Evolutionary conservation across 2,888 invertebrate species (phyloP).

Genomic region (Drosophila anceps): DNA sequence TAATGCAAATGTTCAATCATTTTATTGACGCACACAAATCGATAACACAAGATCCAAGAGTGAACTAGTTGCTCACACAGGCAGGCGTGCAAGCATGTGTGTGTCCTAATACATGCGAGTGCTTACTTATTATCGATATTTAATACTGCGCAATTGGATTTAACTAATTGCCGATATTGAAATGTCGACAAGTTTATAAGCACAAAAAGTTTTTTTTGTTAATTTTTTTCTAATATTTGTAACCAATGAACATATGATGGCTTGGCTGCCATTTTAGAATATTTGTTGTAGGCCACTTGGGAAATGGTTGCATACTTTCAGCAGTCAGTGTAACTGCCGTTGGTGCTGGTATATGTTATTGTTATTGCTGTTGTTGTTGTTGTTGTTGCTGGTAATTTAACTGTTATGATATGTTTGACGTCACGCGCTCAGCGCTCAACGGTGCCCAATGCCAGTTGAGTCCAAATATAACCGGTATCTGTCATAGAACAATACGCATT

Average conservation of each 20-base stretch:
- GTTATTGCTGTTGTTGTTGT: conserved; percentile 14
- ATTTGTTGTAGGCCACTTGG: conserved; percentile 33
- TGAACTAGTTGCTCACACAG: background rate
- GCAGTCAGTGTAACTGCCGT: conserved; percentile 64
- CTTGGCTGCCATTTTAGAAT: conserved; percentile 20
- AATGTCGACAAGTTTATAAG: background rate
- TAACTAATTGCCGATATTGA: background rate
- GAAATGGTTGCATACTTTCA: conserved; percentile 44
- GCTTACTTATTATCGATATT: background rate
- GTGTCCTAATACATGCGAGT: background rate
- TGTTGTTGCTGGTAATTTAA: conserved; percentile 14
- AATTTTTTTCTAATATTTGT: conserved; percentile 2
- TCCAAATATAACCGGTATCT: conserved; percentile 96
- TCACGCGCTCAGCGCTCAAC: conserved; percentile 58
- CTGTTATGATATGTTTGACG: conserved; percentile 58
- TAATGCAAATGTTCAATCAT: conserved; percentile 16
- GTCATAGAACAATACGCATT: conserved; percentile 96
- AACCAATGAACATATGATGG: conserved; percentile 20
- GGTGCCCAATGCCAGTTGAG: conserved; percentile 85
- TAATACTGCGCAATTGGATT: background rate
- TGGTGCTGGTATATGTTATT: conserved; percentile 25
- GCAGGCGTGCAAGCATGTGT: background rate
- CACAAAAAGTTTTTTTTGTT: background rate
- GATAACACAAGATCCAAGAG: conserved; percentile 24
- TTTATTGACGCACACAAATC: conserved; percentile 27